These are phyloP conservation scores for Heterotilapia buettikoferi DNA, from an alignment of 2,113 vertebrate genomes.

Conservation along the genomic window DNA sequence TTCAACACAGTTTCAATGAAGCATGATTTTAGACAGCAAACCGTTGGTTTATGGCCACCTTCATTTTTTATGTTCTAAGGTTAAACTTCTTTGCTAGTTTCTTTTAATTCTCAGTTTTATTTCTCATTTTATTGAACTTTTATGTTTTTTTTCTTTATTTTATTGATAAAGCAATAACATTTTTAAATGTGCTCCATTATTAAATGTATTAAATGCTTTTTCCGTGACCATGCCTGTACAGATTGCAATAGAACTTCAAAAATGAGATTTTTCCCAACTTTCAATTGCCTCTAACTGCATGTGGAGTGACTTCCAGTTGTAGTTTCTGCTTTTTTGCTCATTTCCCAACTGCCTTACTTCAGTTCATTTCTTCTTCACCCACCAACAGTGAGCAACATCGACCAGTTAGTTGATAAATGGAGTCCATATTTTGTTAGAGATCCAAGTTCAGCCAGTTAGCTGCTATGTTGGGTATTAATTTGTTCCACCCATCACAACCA, in stretches of 20 bases:
- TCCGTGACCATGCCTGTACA: not conserved
- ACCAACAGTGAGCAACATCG: not conserved
- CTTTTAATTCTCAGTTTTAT: not conserved
- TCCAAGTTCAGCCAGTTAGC: not conserved
- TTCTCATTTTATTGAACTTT: not conserved
- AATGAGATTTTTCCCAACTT: not conserved
- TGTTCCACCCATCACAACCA: not conserved
- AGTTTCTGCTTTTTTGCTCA: not conserved
- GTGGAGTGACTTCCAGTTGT: not conserved
- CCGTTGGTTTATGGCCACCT: not conserved
- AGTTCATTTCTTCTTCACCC: not conserved
- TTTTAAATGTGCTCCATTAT: not conserved
- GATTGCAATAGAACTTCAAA: not conserved
- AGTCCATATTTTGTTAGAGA: not conserved
- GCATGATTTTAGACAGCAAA: not conserved
- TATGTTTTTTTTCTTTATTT: not conserved
- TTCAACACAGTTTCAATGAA: not conserved
- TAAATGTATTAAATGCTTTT: not conserved
- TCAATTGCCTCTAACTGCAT: not conserved
- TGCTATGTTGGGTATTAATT: not conserved
- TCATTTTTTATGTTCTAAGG: not conserved
- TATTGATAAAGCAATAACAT: not conserved
- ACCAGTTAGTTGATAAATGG: not conserved
- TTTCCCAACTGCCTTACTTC: not conserved
- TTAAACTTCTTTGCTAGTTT: not conserved